A percentile compares a stretch with the other conserved stretches of the same genome.
These are phyloP conservation scores for Sceloporus undulatus DNA, from an alignment of 2,113 vertebrate species.

Conservation along the genomic window DNA sequence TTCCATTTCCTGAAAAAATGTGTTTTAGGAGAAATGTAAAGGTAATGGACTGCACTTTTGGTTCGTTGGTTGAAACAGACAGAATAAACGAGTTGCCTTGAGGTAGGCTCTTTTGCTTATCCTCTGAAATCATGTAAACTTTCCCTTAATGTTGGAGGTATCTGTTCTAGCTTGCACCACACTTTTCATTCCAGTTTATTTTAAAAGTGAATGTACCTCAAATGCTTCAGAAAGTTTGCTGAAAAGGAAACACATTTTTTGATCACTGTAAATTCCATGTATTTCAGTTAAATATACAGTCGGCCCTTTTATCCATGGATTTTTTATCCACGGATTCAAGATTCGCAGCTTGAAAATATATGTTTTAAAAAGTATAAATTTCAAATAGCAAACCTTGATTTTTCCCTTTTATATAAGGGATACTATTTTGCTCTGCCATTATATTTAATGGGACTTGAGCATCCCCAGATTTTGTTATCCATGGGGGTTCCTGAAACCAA, in stretches of 20 bases:
- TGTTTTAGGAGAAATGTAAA: constrained; percentile 64
- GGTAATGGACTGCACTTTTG: constrained; percentile 50
- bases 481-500: too few relatives aligned
- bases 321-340: too few relatives aligned
- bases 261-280: not conserved
- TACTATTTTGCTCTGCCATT: too few relatives aligned
- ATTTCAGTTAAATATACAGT: too few relatives aligned
- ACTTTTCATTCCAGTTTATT: not conserved
- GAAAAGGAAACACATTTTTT: not conserved
- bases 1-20: constrained; percentile 71
- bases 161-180: constrained; percentile 61
- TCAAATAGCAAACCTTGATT: too few relatives aligned
- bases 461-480: too few relatives aligned
- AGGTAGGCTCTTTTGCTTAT: constrained; percentile 69
- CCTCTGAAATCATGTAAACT: constrained; percentile 75
- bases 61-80: constrained; percentile 53
- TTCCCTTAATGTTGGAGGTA: constrained; percentile 61
- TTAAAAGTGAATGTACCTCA: constrained; percentile 30
- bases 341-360: too few relatives aligned
- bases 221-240: not conserved
- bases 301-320: too few relatives aligned
- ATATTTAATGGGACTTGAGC: too few relatives aligned
- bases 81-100: constrained; percentile 76
- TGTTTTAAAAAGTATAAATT: too few relatives aligned
- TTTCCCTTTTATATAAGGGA: too few relatives aligned